Conservation (phyloP, 2,113 vertebrate species). For the Datnioides undecimradiatus region DNA sequence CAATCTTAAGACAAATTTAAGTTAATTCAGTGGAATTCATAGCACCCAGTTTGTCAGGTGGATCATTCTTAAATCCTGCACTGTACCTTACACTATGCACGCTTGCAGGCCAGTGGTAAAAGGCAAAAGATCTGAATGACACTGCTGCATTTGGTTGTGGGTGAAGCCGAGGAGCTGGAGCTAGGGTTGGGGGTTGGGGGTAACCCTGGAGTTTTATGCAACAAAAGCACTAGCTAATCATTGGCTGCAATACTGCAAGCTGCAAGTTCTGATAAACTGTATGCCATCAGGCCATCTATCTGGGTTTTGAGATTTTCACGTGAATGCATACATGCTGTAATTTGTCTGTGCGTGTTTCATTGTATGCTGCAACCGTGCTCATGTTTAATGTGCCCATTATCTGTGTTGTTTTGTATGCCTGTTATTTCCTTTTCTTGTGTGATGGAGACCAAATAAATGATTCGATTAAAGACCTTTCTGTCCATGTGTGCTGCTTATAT, state of each 20-base stretch:
- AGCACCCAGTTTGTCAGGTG: background rate
- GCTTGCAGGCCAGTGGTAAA: background rate
- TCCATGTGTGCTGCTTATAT: background rate
- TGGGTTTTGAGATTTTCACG: background rate
- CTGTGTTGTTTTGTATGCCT: background rate
- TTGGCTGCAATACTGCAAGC: background rate
- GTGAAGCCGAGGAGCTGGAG: background rate
- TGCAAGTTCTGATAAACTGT: background rate
- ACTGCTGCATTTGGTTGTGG: background rate
- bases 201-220: too few species aligned
- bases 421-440: background rate
- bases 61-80: background rate
- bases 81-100: background rate
- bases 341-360: background rate
- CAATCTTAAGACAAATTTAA: too few species aligned
- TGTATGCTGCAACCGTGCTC: background rate
- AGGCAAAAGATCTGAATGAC: background rate
- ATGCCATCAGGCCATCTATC: background rate
- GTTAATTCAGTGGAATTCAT: too few species aligned
- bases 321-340: background rate
- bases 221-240: background rate
- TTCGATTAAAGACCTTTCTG: background rate
- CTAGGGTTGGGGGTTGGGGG: too few species aligned
- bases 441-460: constrained; percentile 37
- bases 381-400: background rate